phyloP scores from a whole-genome alignment of 2,113 vertebrate species.

The Spilogale gracilis region DNA sequence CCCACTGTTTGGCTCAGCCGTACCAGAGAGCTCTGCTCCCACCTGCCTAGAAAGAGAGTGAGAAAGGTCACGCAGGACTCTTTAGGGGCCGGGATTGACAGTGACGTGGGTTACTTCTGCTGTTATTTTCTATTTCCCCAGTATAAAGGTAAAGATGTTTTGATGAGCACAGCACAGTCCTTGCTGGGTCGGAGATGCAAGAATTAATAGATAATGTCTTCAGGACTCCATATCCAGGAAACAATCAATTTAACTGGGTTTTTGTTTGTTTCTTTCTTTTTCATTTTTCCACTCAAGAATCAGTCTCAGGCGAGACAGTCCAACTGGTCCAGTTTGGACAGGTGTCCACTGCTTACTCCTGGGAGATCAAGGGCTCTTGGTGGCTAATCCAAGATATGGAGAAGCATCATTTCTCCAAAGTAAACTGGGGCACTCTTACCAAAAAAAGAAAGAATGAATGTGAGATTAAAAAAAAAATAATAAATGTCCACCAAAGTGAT shows the following conservation, averaged over 20 bases:
- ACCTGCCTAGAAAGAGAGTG: too few species aligned
- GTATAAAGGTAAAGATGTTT: not conserved
- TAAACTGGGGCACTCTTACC: not conserved
- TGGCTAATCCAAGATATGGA: not conserved
- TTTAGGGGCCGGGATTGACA: not conserved
- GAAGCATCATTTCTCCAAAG: not conserved
- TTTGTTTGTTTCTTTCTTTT: not conserved
- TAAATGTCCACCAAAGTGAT: not conserved
- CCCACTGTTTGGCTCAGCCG: not conserved
- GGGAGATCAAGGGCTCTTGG: not conserved
- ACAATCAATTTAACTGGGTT: not conserved
- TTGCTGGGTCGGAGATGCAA: not conserved
- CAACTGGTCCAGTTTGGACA: not conserved
- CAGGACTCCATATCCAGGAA: not conserved
- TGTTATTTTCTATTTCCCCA: not conserved
- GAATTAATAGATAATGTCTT: not conserved
- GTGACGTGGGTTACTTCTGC: not conserved
- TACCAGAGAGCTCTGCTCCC: not conserved
- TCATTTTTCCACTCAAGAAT: not conserved
- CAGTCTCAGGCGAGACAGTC: not conserved
- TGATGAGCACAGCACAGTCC: not conserved
- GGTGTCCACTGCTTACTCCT: not conserved
- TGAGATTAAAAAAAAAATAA: not conserved
- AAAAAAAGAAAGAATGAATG: not conserved
- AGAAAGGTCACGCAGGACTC: not conserved